Conservation (phyloP, 2,113 vertebrate genomes). For the Chionis minor region DNA sequence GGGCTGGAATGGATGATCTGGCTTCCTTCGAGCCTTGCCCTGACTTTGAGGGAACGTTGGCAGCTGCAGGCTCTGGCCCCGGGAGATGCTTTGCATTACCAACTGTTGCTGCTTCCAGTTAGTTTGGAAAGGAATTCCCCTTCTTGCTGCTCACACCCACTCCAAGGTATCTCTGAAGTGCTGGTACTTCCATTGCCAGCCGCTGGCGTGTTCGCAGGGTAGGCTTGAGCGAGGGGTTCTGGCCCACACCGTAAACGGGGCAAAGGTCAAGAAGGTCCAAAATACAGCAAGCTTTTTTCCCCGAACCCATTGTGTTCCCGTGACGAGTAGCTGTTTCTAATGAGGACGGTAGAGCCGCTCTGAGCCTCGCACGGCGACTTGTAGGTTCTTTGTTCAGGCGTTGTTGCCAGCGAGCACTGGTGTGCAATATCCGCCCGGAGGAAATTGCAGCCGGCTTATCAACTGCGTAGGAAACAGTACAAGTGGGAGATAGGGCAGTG, state of each 20-base stretch:
- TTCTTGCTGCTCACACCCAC: not conserved
- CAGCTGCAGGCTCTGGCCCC: not conserved
- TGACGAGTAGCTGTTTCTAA: too few relatives aligned
- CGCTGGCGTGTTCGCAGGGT: rapidly evolving
- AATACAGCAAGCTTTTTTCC: rapidly evolving
- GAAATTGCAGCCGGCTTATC: not conserved
- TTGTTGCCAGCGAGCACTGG: not conserved
- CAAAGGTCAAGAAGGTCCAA: not conserved
- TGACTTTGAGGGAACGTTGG: not conserved
- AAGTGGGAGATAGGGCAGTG: not conserved
- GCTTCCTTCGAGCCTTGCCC: not conserved
- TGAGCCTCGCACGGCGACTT: rapidly evolving
- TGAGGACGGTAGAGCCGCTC: not conserved
- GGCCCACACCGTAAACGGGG: not conserved
- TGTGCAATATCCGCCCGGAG: not conserved
- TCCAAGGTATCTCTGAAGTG: not conserved
- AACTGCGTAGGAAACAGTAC: rapidly evolving
- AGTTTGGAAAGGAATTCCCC: not conserved
- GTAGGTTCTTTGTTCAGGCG: not conserved
- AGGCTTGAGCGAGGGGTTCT: not conserved
- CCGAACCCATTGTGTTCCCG: too few relatives aligned
- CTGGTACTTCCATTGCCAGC: not conserved
- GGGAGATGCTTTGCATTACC: not conserved
- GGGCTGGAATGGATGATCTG: not conserved
- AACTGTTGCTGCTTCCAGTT: slow-evolving; percentile 12